A percentile compares a stretch with the other conserved stretches of the same genome.
Evolutionary conservation across 2,797 vertebrate genomes (phyloP).

Genomic region (Sciurus carolinensis): DNA sequence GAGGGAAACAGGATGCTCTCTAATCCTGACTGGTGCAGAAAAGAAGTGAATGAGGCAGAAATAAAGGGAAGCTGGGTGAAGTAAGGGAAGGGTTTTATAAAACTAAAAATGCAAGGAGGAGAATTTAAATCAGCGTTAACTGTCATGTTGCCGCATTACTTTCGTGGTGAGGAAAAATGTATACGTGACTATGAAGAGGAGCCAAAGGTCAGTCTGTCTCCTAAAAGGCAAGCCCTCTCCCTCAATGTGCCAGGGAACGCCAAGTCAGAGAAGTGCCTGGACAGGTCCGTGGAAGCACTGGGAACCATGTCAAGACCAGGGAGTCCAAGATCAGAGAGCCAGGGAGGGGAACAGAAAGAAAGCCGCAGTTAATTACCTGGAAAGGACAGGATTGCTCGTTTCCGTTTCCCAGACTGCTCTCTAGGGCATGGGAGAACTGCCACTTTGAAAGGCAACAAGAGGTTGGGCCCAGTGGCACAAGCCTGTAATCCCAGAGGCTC

Average conservation of each 20-base stretch:
- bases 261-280: background rate
- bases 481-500: no score
- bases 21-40: background rate
- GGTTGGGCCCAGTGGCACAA: no score
- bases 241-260: background rate
- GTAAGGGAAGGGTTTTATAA: background rate
- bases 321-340: background rate
- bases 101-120: background rate
- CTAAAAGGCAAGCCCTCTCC: background rate
- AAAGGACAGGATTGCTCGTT: background rate
- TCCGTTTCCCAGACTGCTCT: background rate
- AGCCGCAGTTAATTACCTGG: background rate
- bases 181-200: background rate
- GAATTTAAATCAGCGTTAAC: background rate
- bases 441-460: background rate
- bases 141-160: background rate
- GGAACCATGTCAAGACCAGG: background rate
- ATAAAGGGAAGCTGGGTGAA: background rate
- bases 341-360: background rate
- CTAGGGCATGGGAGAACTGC: background rate
- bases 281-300: rapidly evolving
- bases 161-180: background rate
- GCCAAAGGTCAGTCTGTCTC: background rate
- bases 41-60: background rate
- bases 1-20: background rate